A percentile compares a stretch with the other conserved stretches of the same genome.
These are phyloP conservation scores for Acleris emargana DNA, from an alignment of 2,888 invertebrate genomes.

Conservation along the genomic window DNA sequence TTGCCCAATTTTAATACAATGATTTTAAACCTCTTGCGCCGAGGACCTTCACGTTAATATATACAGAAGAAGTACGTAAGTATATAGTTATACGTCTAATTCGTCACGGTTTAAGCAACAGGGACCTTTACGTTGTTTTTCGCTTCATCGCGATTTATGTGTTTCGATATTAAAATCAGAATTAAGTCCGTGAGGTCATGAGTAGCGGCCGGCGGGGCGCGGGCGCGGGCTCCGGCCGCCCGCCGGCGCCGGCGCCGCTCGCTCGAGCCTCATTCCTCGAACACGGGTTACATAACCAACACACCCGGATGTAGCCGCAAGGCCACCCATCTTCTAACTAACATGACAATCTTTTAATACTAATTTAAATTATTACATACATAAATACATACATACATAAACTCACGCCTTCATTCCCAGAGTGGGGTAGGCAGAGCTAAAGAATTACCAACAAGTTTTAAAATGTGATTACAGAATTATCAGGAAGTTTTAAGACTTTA, in stretches of 20 bases:
- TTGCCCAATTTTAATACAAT: too few relatives aligned
- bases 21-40: too few relatives aligned
- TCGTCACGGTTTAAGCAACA: not conserved
- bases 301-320: conserved; percentile 74
- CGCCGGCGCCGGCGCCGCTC: conserved; percentile 7
- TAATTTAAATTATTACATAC: too few relatives aligned
- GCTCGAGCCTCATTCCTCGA: conserved; percentile 31
- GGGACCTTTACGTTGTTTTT: conserved; percentile 6
- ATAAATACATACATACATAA: too few relatives aligned
- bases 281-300: conserved; percentile 60
- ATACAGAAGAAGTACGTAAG: not conserved
- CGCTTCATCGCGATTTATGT: conserved; percentile 6
- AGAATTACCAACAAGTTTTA: too few relatives aligned
- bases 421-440: too few relatives aligned
- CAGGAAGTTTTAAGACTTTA: too few relatives aligned
- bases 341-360: conserved; percentile 48
- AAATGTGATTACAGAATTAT: too few relatives aligned
- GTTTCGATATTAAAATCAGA: conserved; percentile 2
- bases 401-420: too few relatives aligned
- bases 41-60: not conserved
- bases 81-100: not conserved
- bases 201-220: conserved; percentile 7
- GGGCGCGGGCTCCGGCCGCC: conserved; percentile 30
- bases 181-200: conserved; percentile 8
- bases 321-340: conserved; percentile 59